Conservation (phyloP, 2,113 vertebrate species). For the Triplophysa dalaica region DNA sequence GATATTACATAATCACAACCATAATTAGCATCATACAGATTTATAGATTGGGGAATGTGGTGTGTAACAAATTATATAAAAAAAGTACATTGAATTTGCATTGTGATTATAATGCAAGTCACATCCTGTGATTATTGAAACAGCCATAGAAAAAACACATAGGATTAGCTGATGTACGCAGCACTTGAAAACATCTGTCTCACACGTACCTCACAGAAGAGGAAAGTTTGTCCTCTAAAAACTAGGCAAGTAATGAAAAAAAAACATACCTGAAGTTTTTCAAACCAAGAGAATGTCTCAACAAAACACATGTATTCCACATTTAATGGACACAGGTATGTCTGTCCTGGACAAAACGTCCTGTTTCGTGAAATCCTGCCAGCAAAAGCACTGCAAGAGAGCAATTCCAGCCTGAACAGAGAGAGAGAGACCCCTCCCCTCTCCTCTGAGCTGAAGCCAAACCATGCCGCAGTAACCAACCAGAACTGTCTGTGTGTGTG, state of each 20-base stretch:
- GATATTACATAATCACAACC: slow-evolving; percentile 8
- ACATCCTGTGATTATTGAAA: not conserved
- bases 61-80: not conserved
- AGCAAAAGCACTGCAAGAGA: slow-evolving; percentile 40
- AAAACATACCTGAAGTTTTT: slow-evolving; percentile 21
- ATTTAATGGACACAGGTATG: slow-evolving; percentile 1
- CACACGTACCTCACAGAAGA: not conserved
- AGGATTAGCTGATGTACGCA: not conserved
- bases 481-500: slow-evolving; percentile 36
- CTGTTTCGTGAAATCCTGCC: slow-evolving; percentile 37
- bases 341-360: slow-evolving; percentile 20
- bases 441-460: slow-evolving; percentile 56
- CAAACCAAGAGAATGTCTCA: not conserved
- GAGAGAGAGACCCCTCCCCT: slow-evolving; percentile 58
- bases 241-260: not conserved
- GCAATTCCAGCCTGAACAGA: slow-evolving; percentile 17
- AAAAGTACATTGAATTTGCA: not conserved
- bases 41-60: not conserved
- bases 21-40: not conserved
- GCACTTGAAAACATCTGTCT: not conserved
- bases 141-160: not conserved
- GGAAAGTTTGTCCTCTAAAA: slow-evolving; percentile 21
- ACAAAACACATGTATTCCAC: slow-evolving; percentile 2
- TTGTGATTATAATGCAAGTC: not conserved
- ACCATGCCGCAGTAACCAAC: slow-evolving; percentile 63